phyloP scores from a whole-genome alignment of 2,113 vertebrate species.

The Nothobranchius kuhntae region DNA sequence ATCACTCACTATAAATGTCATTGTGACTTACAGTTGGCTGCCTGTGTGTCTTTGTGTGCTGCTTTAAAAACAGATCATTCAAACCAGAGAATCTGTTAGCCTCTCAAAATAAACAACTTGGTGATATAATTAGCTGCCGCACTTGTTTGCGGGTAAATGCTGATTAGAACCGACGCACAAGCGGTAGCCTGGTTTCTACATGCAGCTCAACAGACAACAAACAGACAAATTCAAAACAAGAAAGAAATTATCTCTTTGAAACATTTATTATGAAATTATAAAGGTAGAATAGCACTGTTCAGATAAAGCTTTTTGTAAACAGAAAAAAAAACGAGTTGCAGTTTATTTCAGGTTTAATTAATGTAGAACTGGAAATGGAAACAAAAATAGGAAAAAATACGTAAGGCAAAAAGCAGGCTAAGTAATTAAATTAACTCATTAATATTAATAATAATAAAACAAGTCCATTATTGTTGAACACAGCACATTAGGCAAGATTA shows the following conservation, averaged over 20 bases:
- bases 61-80: conserved; percentile 37
- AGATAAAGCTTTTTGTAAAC: conserved; percentile 77
- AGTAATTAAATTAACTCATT: conserved; percentile 50
- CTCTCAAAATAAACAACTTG: conserved; percentile 40
- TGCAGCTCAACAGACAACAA: conserved; percentile 44
- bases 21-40: conserved; percentile 25
- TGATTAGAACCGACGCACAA: conserved; percentile 39
- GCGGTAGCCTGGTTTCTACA: conserved; percentile 23
- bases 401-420: conserved; percentile 36
- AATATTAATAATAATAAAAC: conserved; percentile 43
- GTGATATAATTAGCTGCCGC: conserved; percentile 29
- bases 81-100: conserved; percentile 32
- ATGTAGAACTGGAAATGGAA: conserved; percentile 62
- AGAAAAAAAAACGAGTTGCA: conserved; percentile 61
- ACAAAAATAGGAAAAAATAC: conserved; percentile 3
- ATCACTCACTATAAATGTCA: conserved; percentile 21
- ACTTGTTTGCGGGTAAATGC: conserved; percentile 33
- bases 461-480: conserved; percentile 80
- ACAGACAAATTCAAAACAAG: conserved; percentile 66
- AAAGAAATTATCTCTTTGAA: conserved; percentile 73
- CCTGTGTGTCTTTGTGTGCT: conserved; percentile 15
- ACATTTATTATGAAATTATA: conserved; percentile 86
- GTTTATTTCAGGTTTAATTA: conserved; percentile 71
- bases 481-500: conserved; percentile 84
- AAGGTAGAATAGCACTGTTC: conserved; percentile 78